These are phyloP conservation scores for Xestia c-nigrum DNA, from an alignment of 2,888 invertebrate genomes.

Conservation along the genomic window DNA sequence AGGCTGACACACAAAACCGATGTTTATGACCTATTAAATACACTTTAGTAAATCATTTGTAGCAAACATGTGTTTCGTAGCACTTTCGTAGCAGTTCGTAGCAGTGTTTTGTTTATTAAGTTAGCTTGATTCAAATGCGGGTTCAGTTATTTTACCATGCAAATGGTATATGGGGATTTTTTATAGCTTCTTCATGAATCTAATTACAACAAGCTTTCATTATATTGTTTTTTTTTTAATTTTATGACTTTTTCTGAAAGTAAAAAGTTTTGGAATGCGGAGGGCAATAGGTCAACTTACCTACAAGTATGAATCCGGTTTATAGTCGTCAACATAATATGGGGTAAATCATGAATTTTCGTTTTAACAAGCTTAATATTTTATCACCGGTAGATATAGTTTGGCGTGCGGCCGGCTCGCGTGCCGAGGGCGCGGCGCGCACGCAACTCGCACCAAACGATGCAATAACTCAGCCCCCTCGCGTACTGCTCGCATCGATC, in stretches of 20 bases:
- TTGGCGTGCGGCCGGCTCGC: conserved; percentile 73
- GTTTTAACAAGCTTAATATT: conserved; percentile 66
- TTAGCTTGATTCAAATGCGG: conserved; percentile 2
- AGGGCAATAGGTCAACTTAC: conserved; percentile 10
- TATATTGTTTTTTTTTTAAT: neutral
- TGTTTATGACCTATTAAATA: neutral
- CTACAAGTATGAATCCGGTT: conserved; percentile 12
- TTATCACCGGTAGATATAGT: conserved; percentile 67
- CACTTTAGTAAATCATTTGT: conserved; percentile 3
- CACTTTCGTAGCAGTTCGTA: conserved; percentile 64
- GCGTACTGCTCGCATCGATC: conserved; percentile 66
- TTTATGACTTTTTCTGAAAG: neutral
- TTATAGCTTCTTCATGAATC: neutral
- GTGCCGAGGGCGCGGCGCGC: conserved; percentile 73
- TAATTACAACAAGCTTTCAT: neutral
- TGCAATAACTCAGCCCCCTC: conserved; percentile 74
- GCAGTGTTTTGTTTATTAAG: conserved; percentile 47
- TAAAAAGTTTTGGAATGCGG: neutral
- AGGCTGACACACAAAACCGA: neutral
- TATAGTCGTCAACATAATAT: conserved; percentile 34
- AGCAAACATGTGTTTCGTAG: conserved; percentile 54
- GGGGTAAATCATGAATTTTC: conserved; percentile 54
- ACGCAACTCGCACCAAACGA: conserved; percentile 76
- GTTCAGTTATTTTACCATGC: neutral
- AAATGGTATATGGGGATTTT: neutral